Conservation (phyloP, 2,113 vertebrate genomes). For the Puntigrus tetrazona region DNA sequence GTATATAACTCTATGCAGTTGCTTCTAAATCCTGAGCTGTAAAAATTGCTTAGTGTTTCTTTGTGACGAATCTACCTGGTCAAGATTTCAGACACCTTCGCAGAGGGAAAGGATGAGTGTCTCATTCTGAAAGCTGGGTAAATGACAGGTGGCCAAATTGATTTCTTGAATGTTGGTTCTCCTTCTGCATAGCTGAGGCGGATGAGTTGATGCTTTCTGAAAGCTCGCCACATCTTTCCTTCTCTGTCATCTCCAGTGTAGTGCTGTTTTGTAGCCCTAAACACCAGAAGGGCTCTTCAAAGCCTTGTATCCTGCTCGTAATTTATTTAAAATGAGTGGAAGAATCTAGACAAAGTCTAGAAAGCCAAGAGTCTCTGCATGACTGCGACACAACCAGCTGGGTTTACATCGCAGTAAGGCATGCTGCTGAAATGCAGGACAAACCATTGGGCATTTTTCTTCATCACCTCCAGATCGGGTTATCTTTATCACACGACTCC, state of each 20-base stretch:
- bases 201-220: slow-evolving; percentile 39
- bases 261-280: slow-evolving; percentile 4
- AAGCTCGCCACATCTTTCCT: slow-evolving; percentile 34
- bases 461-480: slow-evolving; percentile 8
- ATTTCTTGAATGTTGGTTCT: slow-evolving; percentile 43
- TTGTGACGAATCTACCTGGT: not conserved
- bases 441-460: slow-evolving; percentile 55
- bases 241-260: slow-evolving; percentile 52
- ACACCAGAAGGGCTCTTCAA: not conserved
- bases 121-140: not conserved
- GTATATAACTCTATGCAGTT: not conserved
- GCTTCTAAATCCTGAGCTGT: not conserved
- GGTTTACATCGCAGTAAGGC: not conserved
- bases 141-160: slow-evolving; percentile 55
- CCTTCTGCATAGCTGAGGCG: slow-evolving; percentile 34
- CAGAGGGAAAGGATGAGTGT: not conserved
- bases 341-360: not conserved
- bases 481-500: not conserved
- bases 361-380: not conserved
- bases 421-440: slow-evolving; percentile 10
- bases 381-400: slow-evolving; percentile 19
- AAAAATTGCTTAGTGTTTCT: not conserved
- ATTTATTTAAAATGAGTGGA: slow-evolving; percentile 30
- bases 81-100: not conserved
- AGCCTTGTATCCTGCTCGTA: not conserved